A percentile compares a stretch with the other conserved stretches of the same genome.
These are phyloP conservation scores for Lanistes nyassanus DNA, from an alignment of 1,140 invertebrate species.

Conservation along the genomic window DNA sequence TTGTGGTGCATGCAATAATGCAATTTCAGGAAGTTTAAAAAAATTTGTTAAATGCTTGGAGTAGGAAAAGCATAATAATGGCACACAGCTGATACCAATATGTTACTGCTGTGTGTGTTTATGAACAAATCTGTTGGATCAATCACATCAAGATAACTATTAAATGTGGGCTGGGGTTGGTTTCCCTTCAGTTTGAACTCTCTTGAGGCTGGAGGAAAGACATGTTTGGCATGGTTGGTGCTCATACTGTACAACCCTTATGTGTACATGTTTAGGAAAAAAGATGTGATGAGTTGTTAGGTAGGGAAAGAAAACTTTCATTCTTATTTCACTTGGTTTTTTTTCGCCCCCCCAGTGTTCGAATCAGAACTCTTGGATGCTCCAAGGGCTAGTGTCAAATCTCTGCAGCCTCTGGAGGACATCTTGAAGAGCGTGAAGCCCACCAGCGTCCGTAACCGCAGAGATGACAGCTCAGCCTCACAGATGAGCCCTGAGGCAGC, in stretches of 20 bases:
- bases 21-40: too few relatives aligned
- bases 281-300: not conserved
- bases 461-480: conserved; percentile 19
- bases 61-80: too few relatives aligned
- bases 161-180: too few relatives aligned
- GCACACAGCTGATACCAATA: too few relatives aligned
- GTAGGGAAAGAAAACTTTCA: too few relatives aligned
- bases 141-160: too few relatives aligned
- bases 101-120: too few relatives aligned
- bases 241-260: not conserved
- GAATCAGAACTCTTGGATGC: conserved; percentile 52
- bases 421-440: conserved; percentile 58
- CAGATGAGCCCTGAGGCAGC: conserved; percentile 47
- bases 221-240: not conserved
- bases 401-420: conserved; percentile 57
- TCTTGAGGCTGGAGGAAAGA: too few relatives aligned
- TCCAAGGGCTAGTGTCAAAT: conserved; percentile 37
- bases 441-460: conserved; percentile 39
- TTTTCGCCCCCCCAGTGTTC: conserved; percentile 46
- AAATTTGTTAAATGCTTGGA: too few relatives aligned
- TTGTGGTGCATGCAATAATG: not conserved
- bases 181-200: too few relatives aligned
- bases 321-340: not conserved
- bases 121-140: too few relatives aligned
- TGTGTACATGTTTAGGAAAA: not conserved